Percentiles rank a stretch among this genome's conserved stretches.
Conservation (phyloP, 2,888 invertebrate genomes). For the Diloba caeruleocephala region DNA sequence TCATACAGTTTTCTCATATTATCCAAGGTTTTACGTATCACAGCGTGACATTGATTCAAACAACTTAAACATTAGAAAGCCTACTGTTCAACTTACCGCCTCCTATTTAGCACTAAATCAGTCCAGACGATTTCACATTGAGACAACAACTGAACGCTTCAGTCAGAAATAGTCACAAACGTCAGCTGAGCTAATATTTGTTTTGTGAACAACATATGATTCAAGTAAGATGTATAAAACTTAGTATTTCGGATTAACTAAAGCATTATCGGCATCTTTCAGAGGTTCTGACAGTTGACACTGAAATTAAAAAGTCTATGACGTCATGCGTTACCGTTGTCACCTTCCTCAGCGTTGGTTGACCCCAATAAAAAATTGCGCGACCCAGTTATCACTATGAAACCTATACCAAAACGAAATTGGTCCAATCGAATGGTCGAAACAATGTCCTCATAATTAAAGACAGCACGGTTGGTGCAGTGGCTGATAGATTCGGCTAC, state of each 20-base stretch:
- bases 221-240: slow-evolving; percentile 40
- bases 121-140: slow-evolving; percentile 12
- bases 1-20: no score
- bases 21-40: background rate
- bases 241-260: slow-evolving; percentile 16
- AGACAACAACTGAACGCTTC: slow-evolving; percentile 16
- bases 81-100: slow-evolving; percentile 17
- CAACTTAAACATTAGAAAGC: slow-evolving; percentile 1
- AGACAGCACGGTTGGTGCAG: no score
- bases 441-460: background rate
- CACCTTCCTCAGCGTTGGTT: slow-evolving; percentile 38
- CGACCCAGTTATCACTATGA: slow-evolving; percentile 12
- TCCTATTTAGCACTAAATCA: slow-evolving; percentile 1
- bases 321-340: slow-evolving; percentile 40
- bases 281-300: slow-evolving; percentile 25
- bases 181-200: slow-evolving; percentile 59
- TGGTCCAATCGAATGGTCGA: background rate
- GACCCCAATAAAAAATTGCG: slow-evolving; percentile 27
- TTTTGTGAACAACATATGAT: slow-evolving; percentile 48
- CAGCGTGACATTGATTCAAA: background rate
- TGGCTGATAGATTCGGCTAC: no score
- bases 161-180: slow-evolving; percentile 34
- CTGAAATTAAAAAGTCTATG: slow-evolving; percentile 36
- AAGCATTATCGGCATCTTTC: slow-evolving; percentile 26
- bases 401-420: slow-evolving; percentile 13